A percentile compares a stretch with the other conserved stretches of the same genome.
Conservation (phyloP, 2,113 vertebrate genomes). For the Takifugu bimaculatus region DNA sequence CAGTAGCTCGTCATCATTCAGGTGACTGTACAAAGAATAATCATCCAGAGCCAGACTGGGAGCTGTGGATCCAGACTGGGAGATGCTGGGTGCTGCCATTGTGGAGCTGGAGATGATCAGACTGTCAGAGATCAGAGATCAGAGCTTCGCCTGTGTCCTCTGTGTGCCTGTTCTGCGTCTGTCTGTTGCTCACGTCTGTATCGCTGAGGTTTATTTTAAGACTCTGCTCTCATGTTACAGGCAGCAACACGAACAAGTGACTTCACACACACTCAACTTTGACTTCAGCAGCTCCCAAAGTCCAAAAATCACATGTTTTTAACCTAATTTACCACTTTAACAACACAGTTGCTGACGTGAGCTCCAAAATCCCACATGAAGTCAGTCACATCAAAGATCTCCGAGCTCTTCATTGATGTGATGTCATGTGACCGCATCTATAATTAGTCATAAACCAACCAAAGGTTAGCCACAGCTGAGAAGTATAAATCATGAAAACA, state of each 20-base stretch:
- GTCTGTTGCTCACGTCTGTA: not conserved
- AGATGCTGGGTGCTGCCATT: constrained; percentile 50
- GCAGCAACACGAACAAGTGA: not conserved
- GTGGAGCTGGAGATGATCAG: not conserved
- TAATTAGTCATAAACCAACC: no score
- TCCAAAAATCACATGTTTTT: no score
- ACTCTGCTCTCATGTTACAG: not conserved
- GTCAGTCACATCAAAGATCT: no score
- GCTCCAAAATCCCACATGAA: not conserved
- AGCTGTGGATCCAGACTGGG: constrained; percentile 17
- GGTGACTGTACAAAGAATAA: constrained; percentile 84
- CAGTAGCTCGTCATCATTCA: constrained; percentile 88
- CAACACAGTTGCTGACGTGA: no score
- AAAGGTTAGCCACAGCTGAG: no score
- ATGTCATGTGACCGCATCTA: no score
- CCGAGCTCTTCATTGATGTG: no score
- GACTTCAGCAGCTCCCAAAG: no score
- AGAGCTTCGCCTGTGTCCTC: not conserved
- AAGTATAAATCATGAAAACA: no score
- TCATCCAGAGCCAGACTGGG: constrained; percentile 75
- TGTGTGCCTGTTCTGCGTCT: not conserved
- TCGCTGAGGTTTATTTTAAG: constrained; percentile 45
- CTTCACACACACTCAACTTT: no score
- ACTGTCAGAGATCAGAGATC: not conserved
- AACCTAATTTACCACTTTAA: no score